Evolutionary conservation across 2,888 invertebrate genomes (phyloP).

Genomic region (Caenorhabditis wallacei): DNA sequence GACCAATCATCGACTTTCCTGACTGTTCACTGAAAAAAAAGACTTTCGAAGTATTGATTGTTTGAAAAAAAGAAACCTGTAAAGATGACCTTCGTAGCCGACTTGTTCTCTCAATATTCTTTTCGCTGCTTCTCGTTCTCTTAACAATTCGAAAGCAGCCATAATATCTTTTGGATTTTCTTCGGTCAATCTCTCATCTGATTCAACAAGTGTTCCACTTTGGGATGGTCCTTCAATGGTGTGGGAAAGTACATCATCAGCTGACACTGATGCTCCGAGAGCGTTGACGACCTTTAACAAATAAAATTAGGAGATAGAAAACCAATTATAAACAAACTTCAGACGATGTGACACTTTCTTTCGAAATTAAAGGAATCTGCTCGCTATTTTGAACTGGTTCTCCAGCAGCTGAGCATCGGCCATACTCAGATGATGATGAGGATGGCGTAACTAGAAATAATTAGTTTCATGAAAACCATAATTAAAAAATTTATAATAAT

Average conservation of each 20-base stretch:
- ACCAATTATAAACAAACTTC: constrained; percentile 20
- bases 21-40: constrained; percentile 39
- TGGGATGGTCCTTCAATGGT: background rate
- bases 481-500: too few relatives aligned
- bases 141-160: constrained; percentile 49
- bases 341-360: constrained; percentile 50
- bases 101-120: constrained; percentile 32
- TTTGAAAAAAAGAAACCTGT: constrained; percentile 53
- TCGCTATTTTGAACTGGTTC: background rate
- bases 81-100: constrained; percentile 66
- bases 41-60: background rate
- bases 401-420: constrained; percentile 59
- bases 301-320: background rate
- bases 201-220: background rate
- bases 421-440: constrained; percentile 18
- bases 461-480: background rate
- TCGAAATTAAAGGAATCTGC: constrained; percentile 30
- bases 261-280: constrained; percentile 40
- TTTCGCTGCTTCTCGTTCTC: constrained; percentile 64
- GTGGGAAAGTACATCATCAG: constrained; percentile 44
- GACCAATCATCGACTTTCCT: constrained; percentile 18
- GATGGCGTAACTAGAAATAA: constrained; percentile 25
- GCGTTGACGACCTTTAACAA: constrained; percentile 33
- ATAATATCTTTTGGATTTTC: constrained; percentile 60
- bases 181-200: constrained; percentile 18